Evolutionary conservation across 2,113 vertebrate species (phyloP).

Genomic region (Scortum barcoo): DNA sequence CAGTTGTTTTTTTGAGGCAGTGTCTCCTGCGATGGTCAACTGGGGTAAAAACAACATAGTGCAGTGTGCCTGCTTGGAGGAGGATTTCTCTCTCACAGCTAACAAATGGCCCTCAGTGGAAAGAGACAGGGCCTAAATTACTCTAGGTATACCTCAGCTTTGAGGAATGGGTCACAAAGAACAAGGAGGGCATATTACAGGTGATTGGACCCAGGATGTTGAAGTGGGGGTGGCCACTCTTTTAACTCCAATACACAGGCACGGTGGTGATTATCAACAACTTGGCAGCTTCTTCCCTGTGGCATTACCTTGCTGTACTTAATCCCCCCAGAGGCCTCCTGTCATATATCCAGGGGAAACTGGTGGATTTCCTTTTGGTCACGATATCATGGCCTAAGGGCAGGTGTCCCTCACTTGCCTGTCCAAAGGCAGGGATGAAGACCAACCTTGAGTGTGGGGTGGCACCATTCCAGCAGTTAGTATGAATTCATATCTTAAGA

Average conservation of each 20-base stretch:
- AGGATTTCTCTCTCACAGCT: slow-evolving; percentile 27
- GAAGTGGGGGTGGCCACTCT: slow-evolving; percentile 20
- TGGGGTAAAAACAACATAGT: slow-evolving; percentile 25
- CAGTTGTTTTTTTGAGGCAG: slow-evolving; percentile 28
- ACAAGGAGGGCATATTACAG: slow-evolving; percentile 47
- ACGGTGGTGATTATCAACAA: slow-evolving; percentile 54
- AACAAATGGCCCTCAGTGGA: slow-evolving; percentile 37
- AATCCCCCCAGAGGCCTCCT: slow-evolving; percentile 47
- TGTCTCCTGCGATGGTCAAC: slow-evolving; percentile 21
- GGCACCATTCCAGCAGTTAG: slow-evolving; percentile 44
- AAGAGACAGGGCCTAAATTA: slow-evolving; percentile 48
- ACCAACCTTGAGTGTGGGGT: slow-evolving; percentile 39
- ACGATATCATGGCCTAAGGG: slow-evolving; percentile 49
- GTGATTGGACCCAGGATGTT: slow-evolving; percentile 12
- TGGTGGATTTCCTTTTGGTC: slow-evolving; percentile 14
- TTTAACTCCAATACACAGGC: slow-evolving; percentile 37
- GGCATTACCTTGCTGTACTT: slow-evolving; percentile 55
- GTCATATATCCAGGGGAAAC: slow-evolving; percentile 43
- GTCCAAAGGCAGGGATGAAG: slow-evolving; percentile 47
- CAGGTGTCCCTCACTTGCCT: slow-evolving; percentile 46
- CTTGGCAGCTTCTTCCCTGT: slow-evolving; percentile 44
- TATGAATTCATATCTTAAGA: slow-evolving; percentile 46
- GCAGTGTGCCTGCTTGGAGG: slow-evolving; percentile 11
- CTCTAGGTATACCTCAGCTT: slow-evolving; percentile 21
- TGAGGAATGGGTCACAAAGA: slow-evolving; percentile 35